Evolutionary conservation across 1,140 invertebrate species (phyloP), one percentile per base, ranked within the genome.

Genomic region (Teleogryllus occipitalis): DNA sequence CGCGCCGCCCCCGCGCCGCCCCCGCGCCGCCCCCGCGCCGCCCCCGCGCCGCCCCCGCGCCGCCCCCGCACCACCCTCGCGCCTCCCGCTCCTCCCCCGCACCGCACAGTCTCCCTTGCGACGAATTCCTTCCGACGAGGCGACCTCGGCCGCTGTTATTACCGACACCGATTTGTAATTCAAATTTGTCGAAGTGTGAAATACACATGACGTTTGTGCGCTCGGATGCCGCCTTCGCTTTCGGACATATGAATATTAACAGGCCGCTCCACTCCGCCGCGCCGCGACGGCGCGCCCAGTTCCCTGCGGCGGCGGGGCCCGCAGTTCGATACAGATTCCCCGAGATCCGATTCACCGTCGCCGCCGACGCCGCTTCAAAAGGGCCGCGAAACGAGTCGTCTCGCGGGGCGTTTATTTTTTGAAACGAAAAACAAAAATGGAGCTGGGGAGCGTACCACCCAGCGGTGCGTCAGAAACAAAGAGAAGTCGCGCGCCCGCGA

Each of bases 111-210:
- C 27, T 39, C 27, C 27, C 27, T 39, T 39, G 27, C 27, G 27
- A 39, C 27, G 27, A 39, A 39, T 39, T 39, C 27, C 27, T 39
- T 39, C 27, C 27, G 27, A 39, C 27, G 27, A 39, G 27, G 27
- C 27, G 27, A 39, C 27, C 5, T n/a, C 49, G 2, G 54, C 18
- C 54, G 54, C 54, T 65, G 54, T 65, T 54, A 65, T 65, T 65
- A 65, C 49, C 54, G 54, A 65, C 10, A 65, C 54, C 54, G 10
- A 65, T 65, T 65, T 65, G 54, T 65, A 65, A 65, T 65, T 65
- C 54, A 65, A 65, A 65, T 65, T 65, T 65, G 54, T 65, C 54
- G 54, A 65, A 65, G 54, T 65, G 54, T 65, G 54, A 65, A 65
- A 65, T 65, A 65, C 54, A 65, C 54, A 65, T 65, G 54, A 65